These are phyloP conservation scores for Anoncus sp. DNA, from an alignment of 2,888 invertebrate species.

Conservation along the genomic window DNA sequence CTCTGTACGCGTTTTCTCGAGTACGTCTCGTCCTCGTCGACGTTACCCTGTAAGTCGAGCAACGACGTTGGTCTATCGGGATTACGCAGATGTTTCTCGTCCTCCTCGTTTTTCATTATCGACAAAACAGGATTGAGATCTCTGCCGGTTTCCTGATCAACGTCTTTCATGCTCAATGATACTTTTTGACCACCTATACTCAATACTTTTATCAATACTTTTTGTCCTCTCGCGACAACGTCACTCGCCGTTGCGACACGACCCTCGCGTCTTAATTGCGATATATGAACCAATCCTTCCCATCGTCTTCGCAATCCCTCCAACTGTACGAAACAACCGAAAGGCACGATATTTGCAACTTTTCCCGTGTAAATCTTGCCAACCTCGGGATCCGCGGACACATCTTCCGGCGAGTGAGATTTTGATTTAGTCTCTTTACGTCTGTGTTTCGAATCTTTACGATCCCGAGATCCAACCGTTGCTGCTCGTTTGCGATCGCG, in stretches of 20 bases:
- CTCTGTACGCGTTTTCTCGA: constrained; percentile 94
- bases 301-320: constrained; percentile 95
- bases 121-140: constrained; percentile 95
- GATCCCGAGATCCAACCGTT: no score
- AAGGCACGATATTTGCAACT: constrained; percentile 98
- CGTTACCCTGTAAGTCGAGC: constrained; percentile 84
- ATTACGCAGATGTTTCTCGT: constrained; percentile 92
- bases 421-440: constrained; percentile 74
- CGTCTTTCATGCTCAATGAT: constrained; percentile 98
- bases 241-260: constrained; percentile 97
- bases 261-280: constrained; percentile 96
- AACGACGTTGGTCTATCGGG: constrained; percentile 93
- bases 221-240: constrained; percentile 95
- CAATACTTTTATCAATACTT: constrained; percentile 94
- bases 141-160: constrained; percentile 96
- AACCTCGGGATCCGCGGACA: constrained; percentile 90
- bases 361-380: constrained; percentile 97
- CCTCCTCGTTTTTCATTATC: constrained; percentile 86
- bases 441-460: constrained; percentile 64
- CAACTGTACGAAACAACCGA: constrained; percentile 98
- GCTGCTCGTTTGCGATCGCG: no score
- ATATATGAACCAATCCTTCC: constrained; percentile 99
- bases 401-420: constrained; percentile 78
- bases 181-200: constrained; percentile 94
- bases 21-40: constrained; percentile 92